Evolutionary conservation across 2,113 vertebrate genomes (phyloP), one percentile per base, ranked within the genome.

Genomic region (Scolopax mira): DNA sequence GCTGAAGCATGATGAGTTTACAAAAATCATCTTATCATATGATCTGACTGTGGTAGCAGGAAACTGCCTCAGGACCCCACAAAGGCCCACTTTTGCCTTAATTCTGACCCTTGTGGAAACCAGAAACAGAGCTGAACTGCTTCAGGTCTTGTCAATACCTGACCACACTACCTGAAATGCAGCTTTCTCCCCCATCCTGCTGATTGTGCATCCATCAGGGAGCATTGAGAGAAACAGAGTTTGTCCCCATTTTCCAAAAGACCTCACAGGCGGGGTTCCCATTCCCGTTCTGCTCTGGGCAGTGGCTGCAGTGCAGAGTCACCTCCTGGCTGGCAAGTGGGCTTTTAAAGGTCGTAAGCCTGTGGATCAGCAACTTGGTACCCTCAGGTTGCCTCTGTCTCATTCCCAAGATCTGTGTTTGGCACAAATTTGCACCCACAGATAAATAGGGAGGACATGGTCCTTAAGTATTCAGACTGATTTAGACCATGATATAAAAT

Each of bases 231-330:
- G 46, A 84, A 60, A 37, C 12, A 33, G 57, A 42, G 49, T 30
- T 25, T 67, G 35, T 55, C 35, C 22, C 27, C 0, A 0, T 67
- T 84, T 67, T 52, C 61, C 46, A 57, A 37, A 71, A 48, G 46
- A 60, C 35, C 39, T 58, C 27, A 28, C 0, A 0, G 66, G 6
- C 12, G 0, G 0, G 23, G 35, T 55, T 84, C 27, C 60, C 3
- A 3, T 54, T 25, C 37, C 41, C 1, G 1, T 25, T 39, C 22
- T 23, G 8, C 41, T 27, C 39, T 15, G 33, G 58, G 80, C 54
- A 67, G 66, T 0, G 3, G 52, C 31, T 33, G 39, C n/a, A 54
- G 35, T 23, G 44, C n/a, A 4, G 19, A 17, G 4, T 33, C 19
- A 8, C 16, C 33, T 0, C 0, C 28, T 11, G 5, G 24, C 39